Evolutionary conservation across 2,888 invertebrate species (phyloP), one percentile per base, ranked within the genome.

Genomic region (Buathra laborator): DNA sequence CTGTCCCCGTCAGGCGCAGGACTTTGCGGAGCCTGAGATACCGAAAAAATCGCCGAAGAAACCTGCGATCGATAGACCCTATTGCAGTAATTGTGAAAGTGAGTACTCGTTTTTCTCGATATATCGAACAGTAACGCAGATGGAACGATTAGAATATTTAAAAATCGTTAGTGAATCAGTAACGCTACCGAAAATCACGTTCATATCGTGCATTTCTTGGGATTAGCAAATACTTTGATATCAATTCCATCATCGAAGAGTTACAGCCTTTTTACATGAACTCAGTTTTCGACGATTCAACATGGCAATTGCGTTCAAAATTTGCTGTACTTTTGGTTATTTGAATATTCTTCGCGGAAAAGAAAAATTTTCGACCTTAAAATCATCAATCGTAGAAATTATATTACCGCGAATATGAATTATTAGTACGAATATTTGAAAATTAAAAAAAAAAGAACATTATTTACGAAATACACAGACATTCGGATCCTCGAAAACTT

Each of bases 71-170:
- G 92, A 94, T 43, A 94, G 98, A 81, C 97, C 98, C 66, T 99
- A 99, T 94, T 99, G 99, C 95, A 98, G 98, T 89, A 96, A 96
- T 87, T 99, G 99, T 94, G 99, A 99, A 96, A 96, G 98, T 98
- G 94, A 90, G 93, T 89, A 59, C 59, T 7, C 7, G 16, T 16
- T 53, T 16, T 16, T 37, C 16, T 53, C 29, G 48, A 32, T 70
- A 7, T 37, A 46, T 10, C 2, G 7, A 29, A 70, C 37, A 32
- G 24, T n/a, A 51, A 32, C 14, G 12, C 24, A 14, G n/a, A 37
- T 48, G 12, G 16, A 16, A 48, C 16, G 56, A 3, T 3, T 43
- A 32, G 29, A 56, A 16, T 19, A 59, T 24, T 68, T 24, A 19
- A 37, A n/a, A 9, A 12, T 37, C 56, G 43, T 70, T 66, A 67